Evolutionary conservation across 2,888 invertebrate genomes (phyloP).

Genomic region (Carpatolechia fugitivella): DNA sequence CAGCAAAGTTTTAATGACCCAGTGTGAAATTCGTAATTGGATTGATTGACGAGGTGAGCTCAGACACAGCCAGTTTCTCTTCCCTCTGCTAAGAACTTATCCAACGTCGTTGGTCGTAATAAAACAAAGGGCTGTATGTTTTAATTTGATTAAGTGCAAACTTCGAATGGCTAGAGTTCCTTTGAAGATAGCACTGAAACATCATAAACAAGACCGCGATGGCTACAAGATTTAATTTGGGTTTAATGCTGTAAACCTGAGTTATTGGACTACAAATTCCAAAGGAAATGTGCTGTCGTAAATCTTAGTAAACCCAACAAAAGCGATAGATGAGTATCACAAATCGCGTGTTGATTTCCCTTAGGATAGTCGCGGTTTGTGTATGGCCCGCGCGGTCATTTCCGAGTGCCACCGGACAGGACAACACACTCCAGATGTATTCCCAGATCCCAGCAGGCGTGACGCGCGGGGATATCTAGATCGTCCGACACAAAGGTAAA

Average conservation of each 20-base stretch:
- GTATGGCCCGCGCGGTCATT: slow-evolving; percentile 56
- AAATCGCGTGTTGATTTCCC: slow-evolving; percentile 66
- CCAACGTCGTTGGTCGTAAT: neutral
- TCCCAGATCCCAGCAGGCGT: slow-evolving; percentile 49
- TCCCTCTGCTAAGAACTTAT: slow-evolving; percentile 8
- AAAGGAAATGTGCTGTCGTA: slow-evolving; percentile 8
- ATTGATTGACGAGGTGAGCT: slow-evolving; percentile 53
- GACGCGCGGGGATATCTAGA: slow-evolving; percentile 42
- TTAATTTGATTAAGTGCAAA: neutral
- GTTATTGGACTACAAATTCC: slow-evolving; percentile 4
- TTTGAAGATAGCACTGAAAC: neutral
- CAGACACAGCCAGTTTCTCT: slow-evolving; percentile 38
- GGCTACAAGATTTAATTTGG: neutral
- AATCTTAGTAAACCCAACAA: slow-evolving; percentile 31
- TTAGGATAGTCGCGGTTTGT: slow-evolving; percentile 38
- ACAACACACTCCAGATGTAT: slow-evolving; percentile 35
- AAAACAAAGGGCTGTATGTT: neutral
- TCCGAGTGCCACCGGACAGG: slow-evolving; percentile 42
- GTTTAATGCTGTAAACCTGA: neutral
- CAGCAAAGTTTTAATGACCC: slow-evolving; percentile 56
- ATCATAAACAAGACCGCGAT: neutral
- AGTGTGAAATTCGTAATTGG: slow-evolving; percentile 59
- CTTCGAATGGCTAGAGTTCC: neutral
- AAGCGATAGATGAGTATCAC: slow-evolving; percentile 45
- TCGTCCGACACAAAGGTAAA: slow-evolving; percentile 48